Evolutionary conservation across 1,140 invertebrate genomes (phyloP), one percentile per base, ranked within the genome.

Genomic region (Matsumurasca onukii): DNA sequence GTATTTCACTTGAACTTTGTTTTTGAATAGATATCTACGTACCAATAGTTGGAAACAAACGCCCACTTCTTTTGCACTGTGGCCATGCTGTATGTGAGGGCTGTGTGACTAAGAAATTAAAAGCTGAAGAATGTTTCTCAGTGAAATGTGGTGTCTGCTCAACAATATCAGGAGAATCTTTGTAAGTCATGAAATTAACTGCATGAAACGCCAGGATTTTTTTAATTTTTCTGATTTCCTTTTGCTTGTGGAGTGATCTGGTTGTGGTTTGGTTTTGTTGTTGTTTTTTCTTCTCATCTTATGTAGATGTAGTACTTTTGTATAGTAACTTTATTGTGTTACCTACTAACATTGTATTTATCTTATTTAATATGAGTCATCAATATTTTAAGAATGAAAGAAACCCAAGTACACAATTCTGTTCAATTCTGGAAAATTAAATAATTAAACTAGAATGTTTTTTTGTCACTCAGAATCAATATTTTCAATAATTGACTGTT

Each of bases 81-180:
- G 80, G 81, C 3, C 82, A 82, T 73, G 24, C 77, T 1, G 69
- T 79, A 61, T 83, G 81, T 65, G 71, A 76, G 24, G 68, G 61
- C 13, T 82, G 81, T 70, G 20, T 73, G 13, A 73, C 70, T 12
- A 31, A 0, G 0, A 1, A 31, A n/a, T 3, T 3, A 15, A 59
- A 63, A n/a, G 71, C 34, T 45, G 17, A 45, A 9, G 34, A 17
- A 9, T 45, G 9, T 17, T 45, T 45, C 9, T 12, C 34, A 45
- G n/a, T n/a, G n/a, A n/a, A n/a, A n/a, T n/a, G n/a, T n/a, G n/a
- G n/a, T n/a, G n/a, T n/a, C n/a, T 45, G 34, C 34, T 17, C 34
- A 45, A 12, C 34, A 45, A 12, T 9, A 12, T 9, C 34, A 45
- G 17, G 17, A 17, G 17, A 12, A 45, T 45, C 34, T 45, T 9